Conservation (phyloP, 1,140 invertebrate genomes). For the Brachionus paranguensis region DNA sequence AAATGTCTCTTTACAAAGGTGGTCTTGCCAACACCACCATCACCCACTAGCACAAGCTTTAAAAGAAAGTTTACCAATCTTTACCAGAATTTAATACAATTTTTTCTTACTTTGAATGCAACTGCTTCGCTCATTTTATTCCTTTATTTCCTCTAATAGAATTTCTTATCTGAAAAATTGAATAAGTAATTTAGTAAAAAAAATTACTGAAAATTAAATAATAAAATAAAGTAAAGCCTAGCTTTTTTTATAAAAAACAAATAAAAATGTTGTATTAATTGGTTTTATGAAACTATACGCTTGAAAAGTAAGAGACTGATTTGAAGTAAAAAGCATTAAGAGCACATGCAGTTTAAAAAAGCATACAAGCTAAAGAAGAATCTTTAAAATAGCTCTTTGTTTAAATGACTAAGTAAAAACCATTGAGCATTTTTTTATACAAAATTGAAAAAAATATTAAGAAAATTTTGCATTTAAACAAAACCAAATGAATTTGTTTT, state of each 20-base stretch:
- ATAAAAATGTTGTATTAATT: neutral
- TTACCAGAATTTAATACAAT: neutral
- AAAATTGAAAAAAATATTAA: neutral
- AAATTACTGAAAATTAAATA: neutral
- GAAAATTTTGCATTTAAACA: neutral
- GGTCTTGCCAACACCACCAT: slow-evolving; percentile 98
- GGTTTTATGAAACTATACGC: neutral
- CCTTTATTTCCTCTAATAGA: neutral
- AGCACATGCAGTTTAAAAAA: neutral
- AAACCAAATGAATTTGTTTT: neutral
- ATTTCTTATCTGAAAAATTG: neutral
- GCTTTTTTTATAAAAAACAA: neutral
- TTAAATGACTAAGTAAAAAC: neutral
- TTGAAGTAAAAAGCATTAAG: neutral
- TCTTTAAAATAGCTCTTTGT: neutral
- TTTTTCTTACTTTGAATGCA: slow-evolving; percentile 8
- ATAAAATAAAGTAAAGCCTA: neutral
- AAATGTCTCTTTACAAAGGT: slow-evolving; percentile 98
- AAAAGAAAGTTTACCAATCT: neutral
- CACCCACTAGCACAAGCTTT: slow-evolving; percentile 91
- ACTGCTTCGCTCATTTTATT: neutral
- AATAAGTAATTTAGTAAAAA: neutral
- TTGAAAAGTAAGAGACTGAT: neutral
- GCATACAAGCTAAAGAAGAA: neutral
- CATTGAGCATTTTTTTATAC: neutral